These are phyloP conservation scores for Neelides folsomi DNA, from an alignment of 2,888 invertebrate species.

Conservation along the genomic window DNA sequence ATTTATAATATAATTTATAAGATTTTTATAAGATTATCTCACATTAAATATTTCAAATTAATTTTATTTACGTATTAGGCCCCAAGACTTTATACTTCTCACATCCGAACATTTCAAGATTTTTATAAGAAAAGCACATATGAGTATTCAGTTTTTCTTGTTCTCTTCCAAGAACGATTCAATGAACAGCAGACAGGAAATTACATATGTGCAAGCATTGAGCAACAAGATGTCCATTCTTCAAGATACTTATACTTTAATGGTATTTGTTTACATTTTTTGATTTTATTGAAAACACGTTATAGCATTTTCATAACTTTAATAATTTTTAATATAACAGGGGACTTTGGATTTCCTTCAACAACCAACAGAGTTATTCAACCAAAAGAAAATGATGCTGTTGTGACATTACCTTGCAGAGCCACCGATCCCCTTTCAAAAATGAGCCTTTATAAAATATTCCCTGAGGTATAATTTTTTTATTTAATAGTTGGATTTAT, in stretches of 20 bases:
- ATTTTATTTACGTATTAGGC: conserved; percentile 14
- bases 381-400: conserved; percentile 13
- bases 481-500: background rate
- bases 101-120: conserved; percentile 19
- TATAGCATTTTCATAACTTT: too few relatives aligned
- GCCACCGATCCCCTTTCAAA: conserved; percentile 20
- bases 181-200: conserved; percentile 29
- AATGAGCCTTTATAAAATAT: conserved; percentile 25
- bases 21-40: background rate
- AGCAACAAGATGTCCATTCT: conserved; percentile 13
- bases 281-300: background rate
- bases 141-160: conserved; percentile 26
- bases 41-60: background rate
- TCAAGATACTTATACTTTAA: conserved; percentile 28
- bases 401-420: conserved; percentile 23
- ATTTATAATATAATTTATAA: background rate
- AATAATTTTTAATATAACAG: conserved; percentile 8
- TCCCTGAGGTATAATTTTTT: conserved; percentile 11
- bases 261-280: conserved; percentile 9
- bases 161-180: conserved; percentile 28
- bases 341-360: conserved; percentile 27
- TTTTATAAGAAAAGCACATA: conserved; percentile 20
- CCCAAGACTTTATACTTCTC: conserved; percentile 21
- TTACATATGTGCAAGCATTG: conserved; percentile 24
- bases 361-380: conserved; percentile 22